Evolutionary conservation across 2,113 vertebrate genomes (phyloP).

Genomic region (Thermophis baileyi): DNA sequence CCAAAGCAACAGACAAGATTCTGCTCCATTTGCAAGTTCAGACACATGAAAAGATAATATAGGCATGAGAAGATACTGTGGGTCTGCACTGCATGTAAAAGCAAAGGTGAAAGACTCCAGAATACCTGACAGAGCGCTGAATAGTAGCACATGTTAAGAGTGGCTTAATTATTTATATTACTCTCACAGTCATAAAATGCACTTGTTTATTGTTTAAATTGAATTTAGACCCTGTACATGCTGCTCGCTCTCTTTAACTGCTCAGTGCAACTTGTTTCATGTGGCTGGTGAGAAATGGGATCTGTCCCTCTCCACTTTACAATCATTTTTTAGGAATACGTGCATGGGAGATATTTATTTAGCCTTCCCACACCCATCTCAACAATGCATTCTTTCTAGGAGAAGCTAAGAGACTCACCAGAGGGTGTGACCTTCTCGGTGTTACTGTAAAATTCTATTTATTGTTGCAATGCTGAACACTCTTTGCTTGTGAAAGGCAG

Average conservation of each 20-base stretch:
- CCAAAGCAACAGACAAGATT: neutral
- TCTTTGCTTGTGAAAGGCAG: neutral
- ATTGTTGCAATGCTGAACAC: neutral
- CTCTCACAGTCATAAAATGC: neutral
- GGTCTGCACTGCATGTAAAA: neutral
- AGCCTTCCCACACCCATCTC: slow-evolving; percentile 5
- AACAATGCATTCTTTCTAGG: slow-evolving; percentile 8
- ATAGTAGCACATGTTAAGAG: neutral
- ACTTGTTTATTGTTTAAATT: neutral
- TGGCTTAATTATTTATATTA: neutral
- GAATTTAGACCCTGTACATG: neutral
- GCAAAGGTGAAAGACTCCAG: neutral
- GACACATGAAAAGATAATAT: neutral
- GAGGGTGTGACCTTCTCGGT: slow-evolving; percentile 5
- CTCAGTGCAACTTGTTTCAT: neutral
- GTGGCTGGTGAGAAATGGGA: neutral
- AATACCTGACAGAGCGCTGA: neutral
- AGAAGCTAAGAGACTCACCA: slow-evolving; percentile 1
- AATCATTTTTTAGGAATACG: neutral
- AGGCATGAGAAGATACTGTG: neutral
- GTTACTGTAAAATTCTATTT: slow-evolving; percentile 1
- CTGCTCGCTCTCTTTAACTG: neutral
- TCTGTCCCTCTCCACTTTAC: neutral
- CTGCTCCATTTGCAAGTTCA: neutral
- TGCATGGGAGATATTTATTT: neutral